These are phyloP conservation scores for Sylvilagus floridanus DNA, from an alignment of 2,797 vertebrate genomes.

Conservation along the genomic window DNA sequence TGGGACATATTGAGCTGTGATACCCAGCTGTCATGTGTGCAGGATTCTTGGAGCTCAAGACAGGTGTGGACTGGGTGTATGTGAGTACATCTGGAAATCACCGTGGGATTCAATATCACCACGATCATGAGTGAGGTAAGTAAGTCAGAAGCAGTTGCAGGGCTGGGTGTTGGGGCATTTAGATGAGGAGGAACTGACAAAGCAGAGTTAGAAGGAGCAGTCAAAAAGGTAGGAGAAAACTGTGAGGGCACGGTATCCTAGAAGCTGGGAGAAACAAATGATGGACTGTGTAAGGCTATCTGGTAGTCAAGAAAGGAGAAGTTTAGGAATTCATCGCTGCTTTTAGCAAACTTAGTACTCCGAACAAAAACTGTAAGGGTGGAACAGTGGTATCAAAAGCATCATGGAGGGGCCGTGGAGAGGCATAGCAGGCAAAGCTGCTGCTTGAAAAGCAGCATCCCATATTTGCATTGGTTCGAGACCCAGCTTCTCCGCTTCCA, in stretches of 20 bases:
- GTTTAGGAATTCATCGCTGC: not conserved
- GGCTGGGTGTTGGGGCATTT: not conserved
- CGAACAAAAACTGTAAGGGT: not conserved
- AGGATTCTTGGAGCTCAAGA: not conserved
- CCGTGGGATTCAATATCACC: not conserved
- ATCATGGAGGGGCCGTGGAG: too few relatives aligned
- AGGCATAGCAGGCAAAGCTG: too few relatives aligned
- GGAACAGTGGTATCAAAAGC: not conserved
- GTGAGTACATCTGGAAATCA: not conserved
- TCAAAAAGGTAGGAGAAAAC: not conserved
- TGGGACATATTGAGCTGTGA: not conserved
- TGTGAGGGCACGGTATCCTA: not conserved
- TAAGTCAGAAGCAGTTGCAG: not conserved
- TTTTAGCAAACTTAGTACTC: not conserved
- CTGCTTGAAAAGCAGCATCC: too few relatives aligned
- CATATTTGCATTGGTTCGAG: too few relatives aligned
- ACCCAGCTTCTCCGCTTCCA: too few relatives aligned
- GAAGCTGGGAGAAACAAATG: not conserved
- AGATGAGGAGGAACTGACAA: not conserved
- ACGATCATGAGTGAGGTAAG: rapidly evolving
- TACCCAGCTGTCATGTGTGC: rapidly evolving
- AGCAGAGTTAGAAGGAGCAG: not conserved
- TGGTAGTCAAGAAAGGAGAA: not conserved
- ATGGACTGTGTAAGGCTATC: not conserved
- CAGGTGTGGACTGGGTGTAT: not conserved